These are phyloP conservation scores for Morus bassanus DNA, from an alignment of 2,797 vertebrate species.

Conservation along the genomic window DNA sequence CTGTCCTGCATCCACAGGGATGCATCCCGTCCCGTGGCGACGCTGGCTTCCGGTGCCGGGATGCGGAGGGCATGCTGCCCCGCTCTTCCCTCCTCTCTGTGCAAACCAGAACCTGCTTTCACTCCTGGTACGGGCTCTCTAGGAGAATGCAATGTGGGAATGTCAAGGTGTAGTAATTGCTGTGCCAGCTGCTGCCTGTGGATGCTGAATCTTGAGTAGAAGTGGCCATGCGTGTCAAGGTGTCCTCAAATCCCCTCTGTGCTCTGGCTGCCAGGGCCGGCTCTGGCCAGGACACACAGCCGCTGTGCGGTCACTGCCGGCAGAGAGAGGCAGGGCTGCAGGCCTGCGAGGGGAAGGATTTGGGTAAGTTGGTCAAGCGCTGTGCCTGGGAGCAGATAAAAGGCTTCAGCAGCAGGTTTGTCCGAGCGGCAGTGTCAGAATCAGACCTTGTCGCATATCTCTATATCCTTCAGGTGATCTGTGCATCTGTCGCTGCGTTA, in stretches of 20 bases:
- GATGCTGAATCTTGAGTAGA: background rate
- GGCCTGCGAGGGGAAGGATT: background rate
- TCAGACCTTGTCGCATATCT: accelerated
- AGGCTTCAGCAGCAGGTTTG: background rate
- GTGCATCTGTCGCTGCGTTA: accelerated
- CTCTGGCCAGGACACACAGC: accelerated
- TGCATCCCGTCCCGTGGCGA: accelerated
- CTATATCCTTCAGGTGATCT: background rate
- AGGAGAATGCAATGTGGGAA: background rate
- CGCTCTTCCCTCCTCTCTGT: background rate
- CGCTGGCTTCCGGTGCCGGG: background rate
- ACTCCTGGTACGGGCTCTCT: accelerated
- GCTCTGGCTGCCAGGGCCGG: accelerated
- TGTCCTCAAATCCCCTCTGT: background rate
- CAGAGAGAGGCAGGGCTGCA: background rate
- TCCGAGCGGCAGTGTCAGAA: accelerated
- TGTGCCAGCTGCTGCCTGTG: background rate
- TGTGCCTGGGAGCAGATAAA: background rate
- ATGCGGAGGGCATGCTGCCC: background rate
- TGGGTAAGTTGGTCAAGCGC: background rate
- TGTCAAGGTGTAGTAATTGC: background rate
- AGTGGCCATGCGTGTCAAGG: accelerated
- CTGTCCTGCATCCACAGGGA: accelerated
- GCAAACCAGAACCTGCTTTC: background rate
- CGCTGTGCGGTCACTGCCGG: accelerated